These are phyloP conservation scores for Limnephilus rhombicus DNA, from an alignment of 2,888 invertebrate genomes.

Conservation along the genomic window DNA sequence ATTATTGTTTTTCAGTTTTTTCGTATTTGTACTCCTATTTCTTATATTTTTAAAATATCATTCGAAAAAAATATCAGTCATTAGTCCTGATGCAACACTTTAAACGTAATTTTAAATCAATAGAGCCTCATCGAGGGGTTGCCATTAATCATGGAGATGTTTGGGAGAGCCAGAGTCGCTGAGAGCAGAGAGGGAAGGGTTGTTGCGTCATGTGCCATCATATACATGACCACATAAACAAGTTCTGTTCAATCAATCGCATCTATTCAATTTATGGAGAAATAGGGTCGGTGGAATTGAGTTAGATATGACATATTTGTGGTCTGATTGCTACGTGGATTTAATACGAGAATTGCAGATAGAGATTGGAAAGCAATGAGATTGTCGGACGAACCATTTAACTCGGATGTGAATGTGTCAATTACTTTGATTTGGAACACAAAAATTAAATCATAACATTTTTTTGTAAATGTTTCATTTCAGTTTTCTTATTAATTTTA, in stretches of 20 bases:
- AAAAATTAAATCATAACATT: not conserved
- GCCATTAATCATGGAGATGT: not conserved
- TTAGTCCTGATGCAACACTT: not conserved
- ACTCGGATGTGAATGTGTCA: not conserved
- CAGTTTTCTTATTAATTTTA: no score
- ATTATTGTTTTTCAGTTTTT: no score
- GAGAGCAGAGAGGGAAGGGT: not conserved
- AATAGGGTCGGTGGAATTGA: not conserved
- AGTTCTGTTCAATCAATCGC: conserved; percentile 30
- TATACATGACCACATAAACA: conserved; percentile 1
- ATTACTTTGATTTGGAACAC: not conserved
- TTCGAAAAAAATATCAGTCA: no score
- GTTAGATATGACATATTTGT: not conserved
- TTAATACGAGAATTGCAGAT: not conserved
- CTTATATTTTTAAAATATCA: no score
- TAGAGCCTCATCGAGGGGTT: not conserved
- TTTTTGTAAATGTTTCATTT: no score
- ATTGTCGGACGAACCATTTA: not conserved
- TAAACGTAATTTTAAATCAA: not conserved
- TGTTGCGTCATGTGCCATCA: conserved; percentile 16
- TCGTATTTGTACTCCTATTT: no score
- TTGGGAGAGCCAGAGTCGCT: not conserved
- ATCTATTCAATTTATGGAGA: conserved; percentile 6
- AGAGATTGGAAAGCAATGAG: not conserved
- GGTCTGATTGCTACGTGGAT: not conserved